phyloP scores from a whole-genome alignment of 2,888 invertebrate species.

The Cantharis lateralis region DNA sequence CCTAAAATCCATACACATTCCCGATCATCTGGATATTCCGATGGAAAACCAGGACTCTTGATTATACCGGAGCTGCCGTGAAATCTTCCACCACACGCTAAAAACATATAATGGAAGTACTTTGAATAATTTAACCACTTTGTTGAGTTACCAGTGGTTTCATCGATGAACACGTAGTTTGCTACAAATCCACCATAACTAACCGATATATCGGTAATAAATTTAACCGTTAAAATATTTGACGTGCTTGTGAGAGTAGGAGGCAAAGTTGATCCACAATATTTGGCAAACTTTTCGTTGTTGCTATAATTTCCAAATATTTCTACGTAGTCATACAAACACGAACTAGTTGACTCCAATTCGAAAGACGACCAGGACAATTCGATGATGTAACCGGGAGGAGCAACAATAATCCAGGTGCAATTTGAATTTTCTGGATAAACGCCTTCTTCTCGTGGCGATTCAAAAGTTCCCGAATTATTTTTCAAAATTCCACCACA shows the following conservation, averaged over 20 bases:
- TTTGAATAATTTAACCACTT: not conserved
- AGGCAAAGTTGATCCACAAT: conserved; percentile 71
- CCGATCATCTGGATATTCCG: conserved; percentile 67
- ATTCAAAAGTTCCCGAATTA: conserved; percentile 65
- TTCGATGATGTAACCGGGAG: conserved; percentile 68
- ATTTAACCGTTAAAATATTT: conserved; percentile 71
- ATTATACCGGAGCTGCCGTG: conserved; percentile 70
- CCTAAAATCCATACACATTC: conserved; percentile 84
- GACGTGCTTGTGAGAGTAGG: conserved; percentile 69
- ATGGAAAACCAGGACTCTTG: conserved; percentile 80
- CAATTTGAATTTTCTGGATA: conserved; percentile 62
- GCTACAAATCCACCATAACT: conserved; percentile 73
- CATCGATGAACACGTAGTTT: conserved; percentile 69
- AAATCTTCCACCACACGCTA: conserved; percentile 76
- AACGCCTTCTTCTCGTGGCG: conserved; percentile 62
- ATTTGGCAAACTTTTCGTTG: conserved; percentile 58
- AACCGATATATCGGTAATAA: conserved; percentile 66
- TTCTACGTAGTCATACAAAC: conserved; percentile 71
- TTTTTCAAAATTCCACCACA: conserved; percentile 77
- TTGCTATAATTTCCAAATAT: conserved; percentile 62
- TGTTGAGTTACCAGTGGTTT: conserved; percentile 55
- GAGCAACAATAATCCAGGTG: conserved; percentile 77
- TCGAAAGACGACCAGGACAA: conserved; percentile 76
- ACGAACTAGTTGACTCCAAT: conserved; percentile 63
- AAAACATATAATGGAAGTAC: conserved; percentile 5